Evolutionary conservation across 1,140 invertebrate species (phyloP).

Genomic region (Lutraria rhynchaena): DNA sequence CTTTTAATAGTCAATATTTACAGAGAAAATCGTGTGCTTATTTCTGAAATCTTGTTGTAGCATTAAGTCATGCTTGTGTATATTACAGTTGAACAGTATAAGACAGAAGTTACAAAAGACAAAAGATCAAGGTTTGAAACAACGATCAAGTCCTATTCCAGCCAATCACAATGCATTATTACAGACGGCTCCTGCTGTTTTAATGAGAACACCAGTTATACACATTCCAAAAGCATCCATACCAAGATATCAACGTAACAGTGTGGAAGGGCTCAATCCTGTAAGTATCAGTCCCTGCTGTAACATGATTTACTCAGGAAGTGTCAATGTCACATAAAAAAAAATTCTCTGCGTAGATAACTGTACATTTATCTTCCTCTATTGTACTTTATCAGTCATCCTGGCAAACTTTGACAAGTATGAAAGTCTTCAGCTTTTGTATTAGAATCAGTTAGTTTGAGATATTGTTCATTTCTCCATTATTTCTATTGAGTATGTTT

Average conservation of each 20-base stretch:
- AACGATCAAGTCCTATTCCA: constrained; percentile 51
- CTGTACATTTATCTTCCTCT: too few relatives aligned
- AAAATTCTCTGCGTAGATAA: too few relatives aligned
- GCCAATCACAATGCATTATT: constrained; percentile 55
- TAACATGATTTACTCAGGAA: background rate
- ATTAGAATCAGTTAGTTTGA: too few relatives aligned
- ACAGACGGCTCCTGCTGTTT: constrained; percentile 49
- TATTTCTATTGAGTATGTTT: too few relatives aligned
- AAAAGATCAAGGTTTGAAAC: constrained; percentile 49
- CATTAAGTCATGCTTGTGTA: too few relatives aligned
- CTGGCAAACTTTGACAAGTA: too few relatives aligned
- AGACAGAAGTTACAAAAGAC: constrained; percentile 52
- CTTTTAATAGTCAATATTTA: too few relatives aligned
- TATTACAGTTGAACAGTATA: constrained; percentile 41
- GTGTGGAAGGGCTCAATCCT: constrained; percentile 52
- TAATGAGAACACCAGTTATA: constrained; percentile 42
- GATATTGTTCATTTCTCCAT: too few relatives aligned
- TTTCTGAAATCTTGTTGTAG: too few relatives aligned
- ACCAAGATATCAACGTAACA: constrained; percentile 33
- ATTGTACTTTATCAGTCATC: too few relatives aligned
- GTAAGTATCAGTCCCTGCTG: constrained; percentile 12
- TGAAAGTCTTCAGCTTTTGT: too few relatives aligned
- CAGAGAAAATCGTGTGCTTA: too few relatives aligned
- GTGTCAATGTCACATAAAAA: background rate
- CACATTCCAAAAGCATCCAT: constrained; percentile 29